Conservation (phyloP, 2,113 vertebrate genomes). For the Podocnemis expansa region DNA sequence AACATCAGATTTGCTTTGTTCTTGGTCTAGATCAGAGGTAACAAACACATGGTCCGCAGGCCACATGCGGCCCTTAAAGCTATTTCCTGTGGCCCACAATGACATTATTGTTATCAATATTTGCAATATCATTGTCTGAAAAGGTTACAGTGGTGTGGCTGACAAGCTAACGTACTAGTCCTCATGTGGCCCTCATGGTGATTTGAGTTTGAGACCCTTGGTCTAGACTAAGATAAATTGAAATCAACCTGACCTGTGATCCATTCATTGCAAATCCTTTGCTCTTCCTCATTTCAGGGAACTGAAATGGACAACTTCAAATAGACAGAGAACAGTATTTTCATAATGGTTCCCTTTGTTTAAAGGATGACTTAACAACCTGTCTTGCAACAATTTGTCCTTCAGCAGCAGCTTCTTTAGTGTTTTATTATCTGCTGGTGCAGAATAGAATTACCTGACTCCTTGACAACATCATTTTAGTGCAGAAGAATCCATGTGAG, state of each 20-base stretch:
- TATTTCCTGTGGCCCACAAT: too few relatives aligned
- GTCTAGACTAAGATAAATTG: not conserved
- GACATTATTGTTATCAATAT: too few relatives aligned
- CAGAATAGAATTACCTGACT: not conserved
- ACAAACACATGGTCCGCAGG: too few relatives aligned
- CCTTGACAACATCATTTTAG: not conserved
- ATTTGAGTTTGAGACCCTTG: too few relatives aligned
- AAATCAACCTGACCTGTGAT: not conserved
- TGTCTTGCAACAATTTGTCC: not conserved
- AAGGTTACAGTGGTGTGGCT: too few relatives aligned
- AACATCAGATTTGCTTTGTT: not conserved
- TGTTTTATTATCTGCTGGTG: not conserved
- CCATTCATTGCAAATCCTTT: not conserved
- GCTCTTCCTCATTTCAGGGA: not conserved
- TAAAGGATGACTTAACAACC: not conserved
- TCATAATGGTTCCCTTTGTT: not conserved
- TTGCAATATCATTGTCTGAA: too few relatives aligned
- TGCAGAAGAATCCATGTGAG: not conserved
- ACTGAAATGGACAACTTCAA: not conserved
- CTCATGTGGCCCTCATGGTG: too few relatives aligned
- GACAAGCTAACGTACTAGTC: too few relatives aligned
- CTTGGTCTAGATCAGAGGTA: not conserved
- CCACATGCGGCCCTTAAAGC: too few relatives aligned
- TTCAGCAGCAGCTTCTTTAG: not conserved
- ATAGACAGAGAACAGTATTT: not conserved